Base-by-base conservation (phyloP, 2,888 invertebrate genomes). In the Synergus itoensis region DNA sequence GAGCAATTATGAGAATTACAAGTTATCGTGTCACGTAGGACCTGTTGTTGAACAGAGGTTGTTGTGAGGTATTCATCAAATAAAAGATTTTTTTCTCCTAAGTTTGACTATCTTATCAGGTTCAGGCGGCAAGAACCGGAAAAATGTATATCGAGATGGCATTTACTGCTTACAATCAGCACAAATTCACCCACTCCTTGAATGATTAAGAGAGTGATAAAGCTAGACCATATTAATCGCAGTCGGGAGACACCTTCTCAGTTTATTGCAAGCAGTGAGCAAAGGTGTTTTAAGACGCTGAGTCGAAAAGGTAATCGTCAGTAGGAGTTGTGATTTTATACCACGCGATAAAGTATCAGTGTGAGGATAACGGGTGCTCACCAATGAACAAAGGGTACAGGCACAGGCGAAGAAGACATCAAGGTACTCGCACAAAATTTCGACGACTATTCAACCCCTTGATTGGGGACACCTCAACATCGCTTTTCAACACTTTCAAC, bases 341-440 rank as follows among this genome's bases (percentile, higher is more conserved):
- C 36, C 16, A 40, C 53, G 53, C 48, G 8, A 73, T 28, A 57
- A 73, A 53, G 36, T 11, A 53, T 53, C 53, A 73, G 73, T 73
- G 73, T 40, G 41, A 67, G 67, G 87, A 88, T 85, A 87, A 84
- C 83, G 84, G 84, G 81, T 84, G 80, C 85, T 86, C 86, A 88
- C 90, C 89, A 89, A 90, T 90, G 89, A 89, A 87, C 87, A 87
- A 84, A 82, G 86, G 84, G 89, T 85, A 84, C 86, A 83, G 84
- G 83, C 80, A 80, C 83, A 81, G 84, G 80, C 83, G 86, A 86
- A 86, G 84, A 88, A 87, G 89, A 88, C 88, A 90, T 87, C 84
- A 85, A 83, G 85, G 87, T 84, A 89, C 90, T 80, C 89, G 84
- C 85, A 85, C 87, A 82, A 87, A 85, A 86, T 87, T 85, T 81